These are phyloP conservation scores for Aldabrachelys gigantea DNA, from an alignment of 2,113 vertebrate genomes.

Conservation along the genomic window DNA sequence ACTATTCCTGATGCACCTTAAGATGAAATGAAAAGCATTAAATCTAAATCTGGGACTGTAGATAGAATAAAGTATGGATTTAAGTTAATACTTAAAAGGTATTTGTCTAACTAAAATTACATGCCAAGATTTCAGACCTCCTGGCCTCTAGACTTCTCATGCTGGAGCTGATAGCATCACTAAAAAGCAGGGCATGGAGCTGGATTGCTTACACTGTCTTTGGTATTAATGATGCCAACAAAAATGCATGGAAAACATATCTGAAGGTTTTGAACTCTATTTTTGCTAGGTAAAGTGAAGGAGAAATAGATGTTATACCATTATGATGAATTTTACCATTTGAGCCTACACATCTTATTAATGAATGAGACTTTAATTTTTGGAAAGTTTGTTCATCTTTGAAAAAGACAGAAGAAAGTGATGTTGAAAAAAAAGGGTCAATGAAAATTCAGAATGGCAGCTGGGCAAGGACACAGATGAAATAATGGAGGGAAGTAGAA, in stretches of 20 bases:
- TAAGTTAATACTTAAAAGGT: background rate
- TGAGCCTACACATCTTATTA: background rate
- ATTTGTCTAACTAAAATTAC: background rate
- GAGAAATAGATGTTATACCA: background rate
- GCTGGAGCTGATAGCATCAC: background rate
- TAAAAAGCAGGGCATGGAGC: background rate
- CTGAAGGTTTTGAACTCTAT: background rate
- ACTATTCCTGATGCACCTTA: background rate
- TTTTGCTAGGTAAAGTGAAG: background rate
- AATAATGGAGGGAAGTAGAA: background rate
- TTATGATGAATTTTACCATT: background rate
- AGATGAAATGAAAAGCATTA: constrained; percentile 4
- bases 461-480: background rate
- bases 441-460: background rate
- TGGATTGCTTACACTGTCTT: background rate
- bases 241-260: background rate
- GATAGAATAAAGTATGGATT: accelerated
- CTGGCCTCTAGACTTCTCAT: background rate
- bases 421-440: background rate
- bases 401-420: background rate
- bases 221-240: background rate
- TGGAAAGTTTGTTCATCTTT: background rate
- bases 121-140: background rate
- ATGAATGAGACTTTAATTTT: background rate
- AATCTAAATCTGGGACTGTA: background rate